Conservation (phyloP, 2,888 invertebrate genomes). For the Ligdia adustata region DNA sequence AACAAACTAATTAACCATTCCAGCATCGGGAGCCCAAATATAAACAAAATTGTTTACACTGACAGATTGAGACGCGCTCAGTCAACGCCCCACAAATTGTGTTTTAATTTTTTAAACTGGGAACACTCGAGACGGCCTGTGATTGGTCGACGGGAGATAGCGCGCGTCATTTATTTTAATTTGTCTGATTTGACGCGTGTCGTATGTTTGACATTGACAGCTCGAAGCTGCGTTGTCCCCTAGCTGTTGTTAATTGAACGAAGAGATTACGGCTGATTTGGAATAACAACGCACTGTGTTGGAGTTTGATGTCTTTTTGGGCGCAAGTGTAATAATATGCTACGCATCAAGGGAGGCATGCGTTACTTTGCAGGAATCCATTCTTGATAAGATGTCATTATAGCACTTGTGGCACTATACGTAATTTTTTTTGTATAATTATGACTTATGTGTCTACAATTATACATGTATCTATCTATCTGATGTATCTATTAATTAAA, state of each 20-base stretch:
- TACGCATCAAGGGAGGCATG: no score
- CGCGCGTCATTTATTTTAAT: conserved; percentile 82
- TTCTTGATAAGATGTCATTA: no score
- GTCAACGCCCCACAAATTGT: conserved; percentile 63
- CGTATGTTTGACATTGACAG: conserved; percentile 51
- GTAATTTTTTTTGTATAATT: no score
- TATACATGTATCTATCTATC: no score
- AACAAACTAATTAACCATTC: conserved; percentile 39
- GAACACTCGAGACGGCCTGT: conserved; percentile 56
- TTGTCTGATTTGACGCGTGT: conserved; percentile 59
- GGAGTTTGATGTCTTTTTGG: conserved; percentile 1
- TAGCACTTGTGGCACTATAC: no score
- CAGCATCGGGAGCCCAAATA: conserved; percentile 57
- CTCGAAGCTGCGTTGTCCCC: conserved; percentile 34
- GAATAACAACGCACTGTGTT: conserved; percentile 22
- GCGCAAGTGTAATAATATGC: no score
- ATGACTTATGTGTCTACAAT: no score
- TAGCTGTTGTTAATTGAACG: conserved; percentile 38
- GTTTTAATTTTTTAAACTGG: conserved; percentile 81
- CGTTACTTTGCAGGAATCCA: no score
- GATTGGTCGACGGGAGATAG: conserved; percentile 62
- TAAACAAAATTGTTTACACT: conserved; percentile 73
- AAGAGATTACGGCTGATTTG: conserved; percentile 37
- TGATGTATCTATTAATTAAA: no score
- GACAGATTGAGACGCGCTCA: conserved; percentile 68